These are phyloP conservation scores for Iphiclides podalirius DNA, from an alignment of 2,888 invertebrate genomes.

Conservation along the genomic window DNA sequence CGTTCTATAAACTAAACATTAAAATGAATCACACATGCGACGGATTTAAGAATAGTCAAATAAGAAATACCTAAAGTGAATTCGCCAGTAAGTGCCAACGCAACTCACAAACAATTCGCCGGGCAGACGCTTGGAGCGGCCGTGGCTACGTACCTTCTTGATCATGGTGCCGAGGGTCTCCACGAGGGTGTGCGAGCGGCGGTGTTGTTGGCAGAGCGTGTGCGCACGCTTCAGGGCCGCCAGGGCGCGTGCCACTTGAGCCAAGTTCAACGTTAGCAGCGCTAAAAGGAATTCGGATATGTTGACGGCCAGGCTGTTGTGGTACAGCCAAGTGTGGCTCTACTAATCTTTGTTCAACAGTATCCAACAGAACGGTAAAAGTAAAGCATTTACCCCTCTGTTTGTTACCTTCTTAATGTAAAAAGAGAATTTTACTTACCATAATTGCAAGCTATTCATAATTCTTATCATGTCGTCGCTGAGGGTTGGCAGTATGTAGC, in stretches of 20 bases:
- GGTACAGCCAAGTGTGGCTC: constrained; percentile 92
- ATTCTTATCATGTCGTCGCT: constrained; percentile 94
- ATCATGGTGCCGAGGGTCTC: constrained; percentile 90
- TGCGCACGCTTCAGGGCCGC: constrained; percentile 88
- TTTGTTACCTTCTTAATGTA: too few species aligned
- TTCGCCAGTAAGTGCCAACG: too few species aligned
- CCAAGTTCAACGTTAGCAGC: constrained; percentile 93
- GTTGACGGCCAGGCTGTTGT: constrained; percentile 92
- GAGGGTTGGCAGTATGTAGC: constrained; percentile 91
- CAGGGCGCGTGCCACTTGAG: constrained; percentile 86
- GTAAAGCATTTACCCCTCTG: too few species aligned
- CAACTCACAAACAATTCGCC: too few species aligned
- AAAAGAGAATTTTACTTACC: too few species aligned
- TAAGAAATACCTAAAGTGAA: too few species aligned
- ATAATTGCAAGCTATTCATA: constrained; percentile 87
- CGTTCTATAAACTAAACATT: too few species aligned
- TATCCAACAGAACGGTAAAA: not conserved
- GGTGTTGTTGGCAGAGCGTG: constrained; percentile 86
- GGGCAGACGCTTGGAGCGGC: too few species aligned
- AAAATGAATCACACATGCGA: too few species aligned
- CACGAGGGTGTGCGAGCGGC: constrained; percentile 85
- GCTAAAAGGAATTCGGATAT: constrained; percentile 96
- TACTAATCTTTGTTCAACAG: not conserved
- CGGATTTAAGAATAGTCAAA: too few species aligned
- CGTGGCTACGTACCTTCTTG: constrained; percentile 67